These are phyloP conservation scores for Seladonia tumulorum DNA, from an alignment of 2,888 invertebrate species.

Conservation along the genomic window DNA sequence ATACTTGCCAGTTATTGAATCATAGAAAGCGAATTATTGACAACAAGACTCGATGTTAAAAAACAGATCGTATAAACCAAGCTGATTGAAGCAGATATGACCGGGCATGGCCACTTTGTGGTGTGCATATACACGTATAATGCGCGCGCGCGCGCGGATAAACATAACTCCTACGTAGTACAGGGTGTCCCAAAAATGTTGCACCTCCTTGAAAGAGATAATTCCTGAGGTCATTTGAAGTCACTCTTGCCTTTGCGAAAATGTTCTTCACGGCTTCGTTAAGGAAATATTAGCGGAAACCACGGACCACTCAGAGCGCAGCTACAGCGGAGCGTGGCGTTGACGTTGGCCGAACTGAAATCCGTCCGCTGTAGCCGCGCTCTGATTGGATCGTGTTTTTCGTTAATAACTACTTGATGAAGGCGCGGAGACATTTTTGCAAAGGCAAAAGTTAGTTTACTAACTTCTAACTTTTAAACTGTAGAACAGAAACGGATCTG, in stretches of 20 bases:
- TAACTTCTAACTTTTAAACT: too few relatives aligned
- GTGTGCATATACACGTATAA: conserved; percentile 25
- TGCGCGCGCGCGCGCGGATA: conserved; percentile 24
- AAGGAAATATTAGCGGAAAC: neutral
- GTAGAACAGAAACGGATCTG: neutral
- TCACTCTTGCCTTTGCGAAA: neutral
- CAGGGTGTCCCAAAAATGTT: neutral
- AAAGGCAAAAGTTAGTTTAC: neutral
- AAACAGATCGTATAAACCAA: conserved; percentile 63
- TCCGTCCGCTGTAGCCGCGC: neutral
- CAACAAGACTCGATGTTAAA: conserved; percentile 43
- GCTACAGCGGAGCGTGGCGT: neutral
- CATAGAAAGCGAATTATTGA: conserved; percentile 54
- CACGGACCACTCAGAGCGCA: neutral
- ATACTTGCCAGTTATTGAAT: conserved; percentile 40
- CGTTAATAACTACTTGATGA: neutral
- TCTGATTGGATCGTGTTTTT: neutral
- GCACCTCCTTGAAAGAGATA: neutral
- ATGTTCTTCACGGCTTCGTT: neutral
- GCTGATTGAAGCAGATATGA: conserved; percentile 65
- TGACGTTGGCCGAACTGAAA: too few relatives aligned
- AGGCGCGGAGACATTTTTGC: neutral
- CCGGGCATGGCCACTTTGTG: conserved; percentile 55
- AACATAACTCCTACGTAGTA: neutral
- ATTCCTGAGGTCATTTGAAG: neutral